phyloP scores from a whole-genome alignment of 35 echinoderm and acorn worm species.

The Anneissia japonica region DNA sequence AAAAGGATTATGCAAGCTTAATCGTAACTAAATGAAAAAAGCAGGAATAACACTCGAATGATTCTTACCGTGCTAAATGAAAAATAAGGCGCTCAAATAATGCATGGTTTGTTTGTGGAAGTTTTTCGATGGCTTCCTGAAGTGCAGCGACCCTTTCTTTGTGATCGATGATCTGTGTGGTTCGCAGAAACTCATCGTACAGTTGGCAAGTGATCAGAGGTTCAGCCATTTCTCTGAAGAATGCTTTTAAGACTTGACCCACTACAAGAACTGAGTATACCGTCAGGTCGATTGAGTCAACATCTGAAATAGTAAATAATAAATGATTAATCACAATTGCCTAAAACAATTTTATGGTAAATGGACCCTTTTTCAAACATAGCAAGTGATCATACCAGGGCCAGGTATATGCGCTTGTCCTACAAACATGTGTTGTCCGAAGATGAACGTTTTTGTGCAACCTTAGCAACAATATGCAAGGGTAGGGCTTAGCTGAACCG shows the following conservation, averaged over 20 bases:
- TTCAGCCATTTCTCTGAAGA: conserved; percentile 95
- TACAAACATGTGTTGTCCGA: too few relatives aligned
- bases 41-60: not conserved
- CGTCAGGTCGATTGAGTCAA: conserved; percentile 68
- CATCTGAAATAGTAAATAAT: too few relatives aligned
- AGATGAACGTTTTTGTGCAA: too few relatives aligned
- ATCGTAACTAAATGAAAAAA: too few relatives aligned
- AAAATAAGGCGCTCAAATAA: conserved; percentile 87
- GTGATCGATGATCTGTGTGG: conserved; percentile 63
- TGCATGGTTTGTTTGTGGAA: conserved; percentile 71
- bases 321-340: too few relatives aligned
- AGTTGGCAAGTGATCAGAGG: conserved; percentile 92
- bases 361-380: too few relatives aligned
- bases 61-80: conserved; percentile 83
- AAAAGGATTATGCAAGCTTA: too few relatives aligned
- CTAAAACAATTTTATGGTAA: too few relatives aligned
- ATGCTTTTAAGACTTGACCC: conserved; percentile 86
- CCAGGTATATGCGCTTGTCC: too few relatives aligned
- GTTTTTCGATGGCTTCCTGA: conserved; percentile 74
- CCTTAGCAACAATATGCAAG: too few relatives aligned
- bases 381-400: too few relatives aligned
- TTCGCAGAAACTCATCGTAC: conserved; percentile 86
- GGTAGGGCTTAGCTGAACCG: too few relatives aligned
- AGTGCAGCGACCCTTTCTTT: conserved; percentile 48
- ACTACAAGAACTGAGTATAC: conserved; percentile 76